Evolutionary conservation across 2,888 invertebrate species (phyloP).

Genomic region (Ochropleura plecta): DNA sequence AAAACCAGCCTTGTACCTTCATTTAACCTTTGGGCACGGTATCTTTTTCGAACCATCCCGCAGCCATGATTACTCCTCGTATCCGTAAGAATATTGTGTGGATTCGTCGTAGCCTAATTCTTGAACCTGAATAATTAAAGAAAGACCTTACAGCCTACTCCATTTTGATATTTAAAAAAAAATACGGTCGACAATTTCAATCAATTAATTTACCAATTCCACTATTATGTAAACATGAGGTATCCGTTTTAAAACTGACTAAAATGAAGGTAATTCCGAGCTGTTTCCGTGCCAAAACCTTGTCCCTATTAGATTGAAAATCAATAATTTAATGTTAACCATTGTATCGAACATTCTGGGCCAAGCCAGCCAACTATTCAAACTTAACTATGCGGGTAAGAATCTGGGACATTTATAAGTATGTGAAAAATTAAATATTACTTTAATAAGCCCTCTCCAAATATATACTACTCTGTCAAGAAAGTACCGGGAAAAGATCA

Average conservation of each 20-base stretch:
- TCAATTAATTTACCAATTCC: slow-evolving; percentile 7
- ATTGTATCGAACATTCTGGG: not conserved
- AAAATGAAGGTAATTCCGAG: slow-evolving; percentile 29
- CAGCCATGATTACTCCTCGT: no score
- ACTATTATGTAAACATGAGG: not conserved
- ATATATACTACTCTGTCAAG: no score
- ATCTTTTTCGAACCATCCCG: no score
- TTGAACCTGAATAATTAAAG: slow-evolving; percentile 9
- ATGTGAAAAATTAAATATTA: not conserved
- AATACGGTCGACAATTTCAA: not conserved
- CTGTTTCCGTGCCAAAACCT: slow-evolving; percentile 45
- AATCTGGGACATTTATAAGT: not conserved
- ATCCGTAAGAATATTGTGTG: no score
- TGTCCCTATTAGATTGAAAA: slow-evolving; percentile 18
- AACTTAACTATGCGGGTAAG: slow-evolving; percentile 23
- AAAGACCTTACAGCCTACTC: not conserved
- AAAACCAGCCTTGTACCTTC: no score
- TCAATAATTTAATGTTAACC: not conserved
- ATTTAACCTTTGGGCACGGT: no score
- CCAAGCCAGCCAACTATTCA: not conserved
- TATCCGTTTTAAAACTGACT: slow-evolving; percentile 41
- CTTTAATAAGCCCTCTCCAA: not conserved
- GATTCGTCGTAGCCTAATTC: not conserved
- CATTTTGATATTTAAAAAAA: no score
- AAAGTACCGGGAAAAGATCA: no score